Evolutionary conservation across 2,797 vertebrate genomes (phyloP), one percentile per base, ranked within the genome.

Genomic region (Hephaestus fuliginosus): DNA sequence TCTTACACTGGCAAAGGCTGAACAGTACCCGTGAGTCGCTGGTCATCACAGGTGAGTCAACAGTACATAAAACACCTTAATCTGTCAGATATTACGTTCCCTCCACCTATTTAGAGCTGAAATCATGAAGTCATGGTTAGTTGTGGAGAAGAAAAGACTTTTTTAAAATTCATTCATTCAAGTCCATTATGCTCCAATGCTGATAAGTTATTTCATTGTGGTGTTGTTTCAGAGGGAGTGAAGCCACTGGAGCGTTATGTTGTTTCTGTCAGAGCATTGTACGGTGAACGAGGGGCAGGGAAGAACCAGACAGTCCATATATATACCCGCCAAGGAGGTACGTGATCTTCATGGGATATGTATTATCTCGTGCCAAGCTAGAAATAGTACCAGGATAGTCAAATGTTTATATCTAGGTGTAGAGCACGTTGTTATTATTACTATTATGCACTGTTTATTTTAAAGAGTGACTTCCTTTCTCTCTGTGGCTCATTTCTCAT

Each of bases 31-130:
- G 30, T 22, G 82, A 68, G 33, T 61, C 52, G 0, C 70, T 88
- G 11, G 57, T 93, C 57, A 90, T 96, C 70, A 89, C 89, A 81
- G 95, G 95, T 96, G 61, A 82, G 20, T 13, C 17, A 62, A 48
- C 15, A 13, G 49, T 5, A 14, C n/a, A 0, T 6, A n/a, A 13
- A 33, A 25, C 2, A 41, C 15, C 20, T n/a, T 22, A 33, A 63
- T 20, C 25, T 33, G 13, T n/a, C 5, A 44, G 61, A 20, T 20
- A 14, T 28, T 2, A 4, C 5, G 13, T 33, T 57, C 3, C 25
- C 33, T 44, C 11, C 28, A 2, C 56, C 4, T 5, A 1, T 52
- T 52, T 33, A 13, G 12, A 74, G 28, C 8, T 53, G 12, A 48
- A 41, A 43, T 55, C 0, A 41, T 22, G 4, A 51, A 48, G 49